Evolutionary conservation across 1,140 invertebrate genomes (phyloP).

Genomic region (Littorina saxatilis): DNA sequence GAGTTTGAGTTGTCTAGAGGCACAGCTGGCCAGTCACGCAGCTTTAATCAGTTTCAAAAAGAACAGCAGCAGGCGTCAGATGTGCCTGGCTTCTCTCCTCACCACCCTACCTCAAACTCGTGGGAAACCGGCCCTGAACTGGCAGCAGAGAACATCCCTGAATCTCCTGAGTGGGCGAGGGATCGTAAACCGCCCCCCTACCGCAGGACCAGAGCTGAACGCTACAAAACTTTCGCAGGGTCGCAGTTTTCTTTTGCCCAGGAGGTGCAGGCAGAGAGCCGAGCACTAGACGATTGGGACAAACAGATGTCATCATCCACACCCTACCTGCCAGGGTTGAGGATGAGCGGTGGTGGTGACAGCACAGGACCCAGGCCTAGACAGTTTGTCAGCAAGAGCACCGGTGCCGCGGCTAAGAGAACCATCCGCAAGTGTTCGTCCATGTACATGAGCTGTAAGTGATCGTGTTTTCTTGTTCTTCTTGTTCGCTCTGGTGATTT

Average conservation of each 20-base stretch:
- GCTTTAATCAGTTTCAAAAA: not conserved
- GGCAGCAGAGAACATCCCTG: slow-evolving; percentile 41
- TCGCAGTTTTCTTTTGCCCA: slow-evolving; percentile 4
- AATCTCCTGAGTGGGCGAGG: not conserved
- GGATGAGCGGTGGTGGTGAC: not conserved
- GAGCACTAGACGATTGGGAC: slow-evolving; percentile 38
- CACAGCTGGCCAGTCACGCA: not conserved
- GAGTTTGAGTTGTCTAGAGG: not conserved
- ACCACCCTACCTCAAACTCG: not conserved
- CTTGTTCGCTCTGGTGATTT: not conserved
- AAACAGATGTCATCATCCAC: slow-evolving; percentile 24
- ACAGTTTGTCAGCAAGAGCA: not conserved
- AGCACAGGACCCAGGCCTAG: not conserved
- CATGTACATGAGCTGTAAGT: slow-evolving; percentile 6
- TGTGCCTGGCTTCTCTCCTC: no score
- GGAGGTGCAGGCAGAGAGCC: not conserved
- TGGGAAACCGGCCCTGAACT: not conserved
- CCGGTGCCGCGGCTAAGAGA: not conserved
- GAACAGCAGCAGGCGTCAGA: not conserved
- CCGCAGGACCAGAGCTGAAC: slow-evolving; percentile 19
- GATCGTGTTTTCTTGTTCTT: not conserved
- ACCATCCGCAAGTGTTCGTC: not conserved
- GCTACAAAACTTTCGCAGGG: slow-evolving; percentile 25
- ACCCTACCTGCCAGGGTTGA: slow-evolving; percentile 18
- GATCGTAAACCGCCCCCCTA: not conserved